A percentile compares a stretch with the other conserved stretches of the same genome.
phyloP scores from a whole-genome alignment of 2,797 vertebrate species.

The Avahi laniger region DNA sequence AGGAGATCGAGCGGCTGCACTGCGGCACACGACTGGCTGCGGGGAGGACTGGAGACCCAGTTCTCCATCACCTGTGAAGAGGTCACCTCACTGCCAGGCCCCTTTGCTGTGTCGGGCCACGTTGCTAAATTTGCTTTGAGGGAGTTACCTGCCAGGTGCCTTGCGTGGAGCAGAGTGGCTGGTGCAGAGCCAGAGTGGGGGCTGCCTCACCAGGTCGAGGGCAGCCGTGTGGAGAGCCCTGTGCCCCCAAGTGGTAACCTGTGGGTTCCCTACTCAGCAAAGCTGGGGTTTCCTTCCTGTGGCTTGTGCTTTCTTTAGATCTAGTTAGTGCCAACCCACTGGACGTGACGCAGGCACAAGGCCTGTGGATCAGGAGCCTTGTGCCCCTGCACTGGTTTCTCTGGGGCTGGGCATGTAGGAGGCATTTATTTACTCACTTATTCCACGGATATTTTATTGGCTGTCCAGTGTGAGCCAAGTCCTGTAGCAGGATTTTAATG shows the following conservation, averaged over 20 bases:
- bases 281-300: not conserved
- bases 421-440: not conserved
- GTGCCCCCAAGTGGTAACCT: too few species aligned
- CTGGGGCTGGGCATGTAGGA: not conserved
- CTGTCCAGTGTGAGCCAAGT: rapidly evolving
- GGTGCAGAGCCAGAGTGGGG: not conserved
- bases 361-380: not conserved
- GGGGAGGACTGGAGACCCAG: not conserved
- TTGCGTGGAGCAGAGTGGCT: not conserved
- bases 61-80: not conserved
- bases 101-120: not conserved
- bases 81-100: not conserved
- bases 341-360: not conserved
- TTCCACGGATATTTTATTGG: not conserved
- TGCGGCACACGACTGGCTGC: too few species aligned
- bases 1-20: not conserved
- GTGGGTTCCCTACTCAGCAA: rapidly evolving
- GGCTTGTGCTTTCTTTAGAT: not conserved
- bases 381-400: not conserved
- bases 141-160: too few species aligned
- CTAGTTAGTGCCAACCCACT: not conserved
- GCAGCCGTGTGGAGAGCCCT: not conserved
- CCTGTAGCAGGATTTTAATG: not conserved
- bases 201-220: rapidly evolving
- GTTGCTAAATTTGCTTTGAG: not conserved